Evolutionary conservation across 2,797 vertebrate species (phyloP), one percentile per base, ranked within the genome.

Genomic region (Pangasius krempfi): DNA sequence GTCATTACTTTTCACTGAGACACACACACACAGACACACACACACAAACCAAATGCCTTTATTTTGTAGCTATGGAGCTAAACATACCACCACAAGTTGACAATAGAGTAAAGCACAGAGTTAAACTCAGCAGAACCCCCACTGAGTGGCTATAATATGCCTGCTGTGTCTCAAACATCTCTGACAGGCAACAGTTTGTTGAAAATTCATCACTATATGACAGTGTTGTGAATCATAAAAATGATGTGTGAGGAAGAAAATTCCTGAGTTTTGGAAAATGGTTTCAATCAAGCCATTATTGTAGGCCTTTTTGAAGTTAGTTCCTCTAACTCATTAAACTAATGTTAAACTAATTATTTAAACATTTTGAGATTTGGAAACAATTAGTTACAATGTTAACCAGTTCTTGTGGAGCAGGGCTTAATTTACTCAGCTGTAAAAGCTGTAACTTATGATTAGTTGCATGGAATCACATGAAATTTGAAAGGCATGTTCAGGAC

Each of bases 61-160:
- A 86, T 85, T 89, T 86, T 86, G 84, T 83, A 83, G 56, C 88
- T 66, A 89, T 73, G 88, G 88, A 89, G 85, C 58, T 44, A 60
- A 86, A 89, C 84, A 75, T 62, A 84, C 40, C 37, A 86, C 85
- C 85, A 83, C 88, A 86, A 83, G 52, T 52, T 81, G 84, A 89
- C 78, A 86, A 64, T 50, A 64, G 27, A 73, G 62, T 62, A 88
- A 85, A 54, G 64, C 54, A 27, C 54, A 60, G 14, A 75, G 60
- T 79, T 73, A 37, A 87, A 84, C 80, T 84, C 62, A 78, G 72
- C 80, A 79, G 80, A 79, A 56, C 62, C 62, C 88, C 86, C 64
- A 89, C 30, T 50, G 47, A 85, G 82, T 78, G 56, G 62, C 73
- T 85, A 10, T 56, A 85, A 78, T 33, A 70, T 12, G 73, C 50